Conservation (phyloP, 2,797 vertebrate species). For the Melanotaenia parkinsoni region DNA sequence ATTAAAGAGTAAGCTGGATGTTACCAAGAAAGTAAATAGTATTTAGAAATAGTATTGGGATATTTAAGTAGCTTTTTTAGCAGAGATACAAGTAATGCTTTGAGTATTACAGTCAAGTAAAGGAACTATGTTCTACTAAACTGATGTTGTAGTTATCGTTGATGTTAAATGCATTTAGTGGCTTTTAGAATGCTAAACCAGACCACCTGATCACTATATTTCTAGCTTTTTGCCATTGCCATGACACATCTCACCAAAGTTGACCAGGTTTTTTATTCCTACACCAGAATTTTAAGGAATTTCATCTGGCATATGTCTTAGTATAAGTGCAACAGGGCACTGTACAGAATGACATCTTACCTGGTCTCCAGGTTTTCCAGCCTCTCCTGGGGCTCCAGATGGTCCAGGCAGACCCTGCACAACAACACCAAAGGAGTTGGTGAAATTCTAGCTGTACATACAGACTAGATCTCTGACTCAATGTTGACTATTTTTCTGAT, state of each 20-base stretch:
- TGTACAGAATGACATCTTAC: conserved; percentile 71
- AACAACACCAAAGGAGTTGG: conserved; percentile 38
- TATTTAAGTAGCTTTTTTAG: background rate
- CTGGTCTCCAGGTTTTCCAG: conserved; percentile 93
- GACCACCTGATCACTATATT: background rate
- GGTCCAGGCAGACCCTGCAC: conserved; percentile 92
- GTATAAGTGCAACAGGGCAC: background rate
- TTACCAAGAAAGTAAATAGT: background rate
- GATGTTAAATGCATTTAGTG: background rate
- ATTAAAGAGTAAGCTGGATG: background rate
- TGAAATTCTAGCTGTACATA: conserved; percentile 23
- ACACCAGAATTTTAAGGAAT: background rate
- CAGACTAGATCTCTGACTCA: background rate
- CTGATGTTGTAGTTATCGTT: background rate
- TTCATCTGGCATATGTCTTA: background rate
- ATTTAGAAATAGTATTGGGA: background rate
- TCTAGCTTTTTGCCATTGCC: background rate
- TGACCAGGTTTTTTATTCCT: background rate
- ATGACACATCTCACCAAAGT: background rate
- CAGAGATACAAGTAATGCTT: background rate
- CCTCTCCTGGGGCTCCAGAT: conserved; percentile 90
- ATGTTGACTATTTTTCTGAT: conserved; percentile 3
- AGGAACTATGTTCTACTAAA: background rate
- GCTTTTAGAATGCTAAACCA: background rate
- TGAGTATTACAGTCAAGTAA: background rate